phyloP scores from a whole-genome alignment of 2,797 vertebrate genomes.

The Cyprinodon diabolis region DNA sequence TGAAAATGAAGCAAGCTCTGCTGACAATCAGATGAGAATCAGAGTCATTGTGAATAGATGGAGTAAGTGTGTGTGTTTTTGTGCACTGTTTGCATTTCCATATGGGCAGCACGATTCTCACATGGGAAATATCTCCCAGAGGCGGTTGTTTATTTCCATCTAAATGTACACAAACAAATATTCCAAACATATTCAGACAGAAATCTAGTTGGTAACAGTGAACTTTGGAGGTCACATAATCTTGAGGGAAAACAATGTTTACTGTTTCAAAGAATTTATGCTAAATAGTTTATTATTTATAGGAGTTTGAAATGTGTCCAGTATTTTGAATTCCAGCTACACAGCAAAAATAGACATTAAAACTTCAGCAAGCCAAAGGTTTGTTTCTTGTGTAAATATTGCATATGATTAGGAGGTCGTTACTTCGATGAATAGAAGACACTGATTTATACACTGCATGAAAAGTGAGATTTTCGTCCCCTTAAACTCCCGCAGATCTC shows the following conservation, averaged over 20 bases:
- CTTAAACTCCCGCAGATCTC: too few relatives aligned
- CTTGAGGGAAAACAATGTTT: constrained; percentile 50
- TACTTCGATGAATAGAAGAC: background rate
- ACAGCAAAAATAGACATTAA: background rate
- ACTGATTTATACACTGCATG: too few relatives aligned
- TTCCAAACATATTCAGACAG: constrained; percentile 58
- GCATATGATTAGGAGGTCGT: background rate
- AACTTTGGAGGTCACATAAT: constrained; percentile 57
- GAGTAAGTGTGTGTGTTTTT: constrained; percentile 9
- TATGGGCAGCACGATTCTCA: constrained; percentile 33
- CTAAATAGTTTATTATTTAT: constrained; percentile 53
- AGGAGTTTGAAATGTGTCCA: constrained; percentile 7
- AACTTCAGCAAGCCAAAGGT: constrained; percentile 8
- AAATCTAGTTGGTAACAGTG: constrained; percentile 48
- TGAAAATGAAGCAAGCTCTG: constrained; percentile 38
- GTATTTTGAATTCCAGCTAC: constrained; percentile 13
- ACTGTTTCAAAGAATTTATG: constrained; percentile 52
- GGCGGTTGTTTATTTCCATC: constrained; percentile 72
- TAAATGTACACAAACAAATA: constrained; percentile 55
- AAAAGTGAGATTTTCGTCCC: too few relatives aligned
- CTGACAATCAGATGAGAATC: constrained; percentile 37
- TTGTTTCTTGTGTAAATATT: background rate
- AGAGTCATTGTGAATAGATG: constrained; percentile 36
- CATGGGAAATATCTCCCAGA: constrained; percentile 45
- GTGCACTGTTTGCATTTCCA: constrained; percentile 20